A percentile compares a stretch with the other conserved stretches of the same genome.
phyloP scores from a whole-genome alignment of 2,113 vertebrate genomes.

The Pandion haliaetus region DNA sequence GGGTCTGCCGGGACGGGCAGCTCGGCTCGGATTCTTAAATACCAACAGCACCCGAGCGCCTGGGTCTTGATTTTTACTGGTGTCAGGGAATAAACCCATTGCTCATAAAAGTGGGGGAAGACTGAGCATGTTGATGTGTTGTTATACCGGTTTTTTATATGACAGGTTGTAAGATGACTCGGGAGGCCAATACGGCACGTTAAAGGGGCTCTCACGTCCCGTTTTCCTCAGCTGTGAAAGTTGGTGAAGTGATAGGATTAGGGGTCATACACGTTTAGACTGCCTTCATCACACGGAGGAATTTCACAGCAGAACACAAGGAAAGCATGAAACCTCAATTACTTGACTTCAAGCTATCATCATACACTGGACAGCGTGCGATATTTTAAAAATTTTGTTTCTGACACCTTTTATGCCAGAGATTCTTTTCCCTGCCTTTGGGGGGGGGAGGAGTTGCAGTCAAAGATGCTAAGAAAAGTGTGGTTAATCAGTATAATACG shows the following conservation, averaged over 20 bases:
- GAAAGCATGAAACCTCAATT: not conserved
- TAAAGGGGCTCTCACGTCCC: not conserved
- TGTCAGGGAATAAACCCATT: not conserved
- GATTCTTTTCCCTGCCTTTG: not conserved
- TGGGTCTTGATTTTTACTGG: not conserved
- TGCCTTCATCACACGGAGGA: not conserved
- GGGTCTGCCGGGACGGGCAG: not conserved
- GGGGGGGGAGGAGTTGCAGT: not conserved
- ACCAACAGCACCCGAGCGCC: not conserved
- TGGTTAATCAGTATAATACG: not conserved
- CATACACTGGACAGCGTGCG: fast-evolving
- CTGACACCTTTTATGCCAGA: not conserved
- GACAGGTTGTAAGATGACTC: not conserved
- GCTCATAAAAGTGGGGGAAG: not conserved
- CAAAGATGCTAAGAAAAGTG: not conserved
- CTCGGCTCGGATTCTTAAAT: not conserved
- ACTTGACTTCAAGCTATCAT: not conserved
- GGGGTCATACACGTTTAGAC: not conserved
- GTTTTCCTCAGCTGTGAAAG: not conserved
- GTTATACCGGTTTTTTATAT: not conserved
- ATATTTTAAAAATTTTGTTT: not conserved
- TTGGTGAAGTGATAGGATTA: not conserved
- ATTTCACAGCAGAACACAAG: not conserved
- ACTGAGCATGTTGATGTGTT: not conserved
- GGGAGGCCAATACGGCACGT: not conserved